Evolutionary conservation across 2,113 vertebrate species (phyloP).

Genomic region (Dascyllus trimaculatus): DNA sequence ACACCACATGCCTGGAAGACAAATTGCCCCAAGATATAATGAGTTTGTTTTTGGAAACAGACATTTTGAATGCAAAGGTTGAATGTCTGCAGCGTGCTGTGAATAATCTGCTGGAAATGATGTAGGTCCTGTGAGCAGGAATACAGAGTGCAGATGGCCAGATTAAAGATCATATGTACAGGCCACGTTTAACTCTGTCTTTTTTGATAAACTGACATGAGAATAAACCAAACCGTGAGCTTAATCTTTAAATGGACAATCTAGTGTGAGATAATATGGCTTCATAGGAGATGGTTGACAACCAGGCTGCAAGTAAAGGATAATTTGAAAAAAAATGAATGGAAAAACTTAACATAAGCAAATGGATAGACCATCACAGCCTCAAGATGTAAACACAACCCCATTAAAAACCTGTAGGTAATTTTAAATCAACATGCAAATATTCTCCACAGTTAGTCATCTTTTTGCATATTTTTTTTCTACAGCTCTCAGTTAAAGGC

Average conservation of each 20-base stretch:
- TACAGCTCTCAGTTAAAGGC: not conserved
- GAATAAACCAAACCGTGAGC: too few species aligned
- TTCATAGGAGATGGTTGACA: not conserved
- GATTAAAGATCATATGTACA: too few species aligned
- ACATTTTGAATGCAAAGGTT: not conserved
- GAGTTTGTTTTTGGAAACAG: slow-evolving; percentile 32
- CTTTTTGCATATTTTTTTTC: not conserved
- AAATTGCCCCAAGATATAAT: slow-evolving; percentile 9
- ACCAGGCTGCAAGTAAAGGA: not conserved
- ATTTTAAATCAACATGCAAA: too few species aligned
- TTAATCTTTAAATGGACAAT: too few species aligned
- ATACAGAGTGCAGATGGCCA: too few species aligned
- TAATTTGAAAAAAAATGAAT: not conserved
- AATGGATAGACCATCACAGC: not conserved
- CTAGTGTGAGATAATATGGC: too few species aligned
- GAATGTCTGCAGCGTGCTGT: not conserved
- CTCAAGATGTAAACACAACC: not conserved
- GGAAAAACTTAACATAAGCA: too few species aligned
- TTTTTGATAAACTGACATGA: too few species aligned
- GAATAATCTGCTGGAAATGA: not conserved
- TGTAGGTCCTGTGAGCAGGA: not conserved
- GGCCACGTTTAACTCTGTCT: too few species aligned
- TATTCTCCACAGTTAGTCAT: too few species aligned
- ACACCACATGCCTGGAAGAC: slow-evolving; percentile 24
- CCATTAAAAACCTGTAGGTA: not conserved